A percentile compares a stretch with the other conserved stretches of the same genome.
phyloP scores from a whole-genome alignment of 30 jellyfish, hydroid and myxozoan species.

The Catostylus mosaicus region DNA sequence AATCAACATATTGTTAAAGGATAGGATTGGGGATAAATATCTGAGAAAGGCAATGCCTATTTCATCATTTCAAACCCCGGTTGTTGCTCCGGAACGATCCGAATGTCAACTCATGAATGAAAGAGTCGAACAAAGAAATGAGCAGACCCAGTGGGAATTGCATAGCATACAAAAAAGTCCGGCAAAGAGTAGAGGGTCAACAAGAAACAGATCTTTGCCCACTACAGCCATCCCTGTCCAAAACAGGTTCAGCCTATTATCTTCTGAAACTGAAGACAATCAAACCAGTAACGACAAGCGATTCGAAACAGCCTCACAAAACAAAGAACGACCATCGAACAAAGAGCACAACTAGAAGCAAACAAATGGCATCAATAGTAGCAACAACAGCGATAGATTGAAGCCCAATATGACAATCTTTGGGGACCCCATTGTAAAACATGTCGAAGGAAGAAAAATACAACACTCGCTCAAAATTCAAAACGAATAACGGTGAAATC shows the following conservation, averaged over 20 bases:
- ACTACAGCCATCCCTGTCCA: slow-evolving; percentile 23
- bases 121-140: background rate
- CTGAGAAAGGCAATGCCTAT: background rate
- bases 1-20: background rate
- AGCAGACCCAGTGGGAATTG: slow-evolving; percentile 27
- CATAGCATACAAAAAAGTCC: slow-evolving; percentile 24
- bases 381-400: slow-evolving; percentile 6
- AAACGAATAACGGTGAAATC: slow-evolving; percentile 5
- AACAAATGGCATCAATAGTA: slow-evolving; percentile 11
- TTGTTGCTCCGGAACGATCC: slow-evolving; percentile 10
- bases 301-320: slow-evolving; percentile 29
- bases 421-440: slow-evolving; percentile 1
- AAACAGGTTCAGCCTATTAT: slow-evolving; percentile 24
- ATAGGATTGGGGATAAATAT: background rate
- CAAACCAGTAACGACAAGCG: slow-evolving; percentile 29
- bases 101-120: slow-evolving; percentile 9
- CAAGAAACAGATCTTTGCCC: slow-evolving; percentile 36
- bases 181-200: slow-evolving; percentile 37
- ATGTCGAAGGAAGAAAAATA: background rate
- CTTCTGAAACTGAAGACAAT: slow-evolving; percentile 25
- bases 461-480: slow-evolving; percentile 18
- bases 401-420: slow-evolving; percentile 14
- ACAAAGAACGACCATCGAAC: slow-evolving; percentile 35
- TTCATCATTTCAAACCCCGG: background rate
- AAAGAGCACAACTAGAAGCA: slow-evolving; percentile 2